phyloP scores from a whole-genome alignment of 2,888 invertebrate species.

The Pristionchus japonicus region DNA sequence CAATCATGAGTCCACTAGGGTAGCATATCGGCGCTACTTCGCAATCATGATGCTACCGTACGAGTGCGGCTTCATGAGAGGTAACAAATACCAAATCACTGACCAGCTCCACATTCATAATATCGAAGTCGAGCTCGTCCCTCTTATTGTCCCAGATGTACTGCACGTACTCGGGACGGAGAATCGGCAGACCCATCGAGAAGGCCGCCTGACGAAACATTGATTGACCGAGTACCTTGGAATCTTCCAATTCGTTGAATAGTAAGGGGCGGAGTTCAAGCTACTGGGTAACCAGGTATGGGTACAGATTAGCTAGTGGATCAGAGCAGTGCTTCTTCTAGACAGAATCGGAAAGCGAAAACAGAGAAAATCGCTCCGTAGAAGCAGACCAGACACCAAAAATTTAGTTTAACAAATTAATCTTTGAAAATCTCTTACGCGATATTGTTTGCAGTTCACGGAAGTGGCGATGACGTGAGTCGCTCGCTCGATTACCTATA shows the following conservation, averaged over 20 bases:
- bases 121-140: conserved; percentile 26
- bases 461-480: conserved; percentile 43
- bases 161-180: conserved; percentile 24
- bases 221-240: too few species aligned
- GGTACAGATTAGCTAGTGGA: too few species aligned
- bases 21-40: too few species aligned
- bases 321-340: too few species aligned
- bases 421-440: too few species aligned
- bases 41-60: too few species aligned
- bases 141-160: conserved; percentile 33
- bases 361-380: too few species aligned
- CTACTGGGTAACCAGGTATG: too few species aligned
- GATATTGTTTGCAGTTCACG: conserved; percentile 33
- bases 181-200: conserved; percentile 14
- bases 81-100: background rate
- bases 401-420: background rate
- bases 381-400: background rate
- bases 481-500: conserved; percentile 23
- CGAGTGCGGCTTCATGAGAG: too few species aligned
- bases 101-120: background rate
- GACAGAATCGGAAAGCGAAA: too few species aligned
- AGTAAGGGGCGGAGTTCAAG: too few species aligned
- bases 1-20: background rate
- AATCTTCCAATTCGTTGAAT: too few species aligned
- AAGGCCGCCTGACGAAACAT: background rate